phyloP scores from a whole-genome alignment of 2,113 vertebrate species.

The Sander lucioperca region DNA sequence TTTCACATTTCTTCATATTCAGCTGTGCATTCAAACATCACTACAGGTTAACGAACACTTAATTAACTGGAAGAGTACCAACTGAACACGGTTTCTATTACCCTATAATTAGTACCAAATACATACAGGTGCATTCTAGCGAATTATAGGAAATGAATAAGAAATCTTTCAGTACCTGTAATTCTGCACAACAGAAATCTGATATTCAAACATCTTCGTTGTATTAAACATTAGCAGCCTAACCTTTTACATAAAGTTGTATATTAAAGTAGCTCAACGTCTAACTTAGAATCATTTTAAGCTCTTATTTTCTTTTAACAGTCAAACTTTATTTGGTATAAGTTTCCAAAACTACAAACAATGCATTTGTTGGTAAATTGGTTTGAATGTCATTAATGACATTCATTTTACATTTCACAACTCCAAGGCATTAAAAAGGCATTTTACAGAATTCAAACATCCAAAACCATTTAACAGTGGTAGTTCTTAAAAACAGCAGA shows the following conservation, averaged over 20 bases:
- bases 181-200: neutral
- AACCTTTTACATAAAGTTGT: neutral
- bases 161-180: neutral
- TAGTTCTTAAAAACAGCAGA: slow-evolving; percentile 46
- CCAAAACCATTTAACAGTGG: slow-evolving; percentile 28
- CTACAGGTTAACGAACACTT: neutral
- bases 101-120: no score
- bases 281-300: neutral
- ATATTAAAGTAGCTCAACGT: neutral
- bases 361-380: slow-evolving; percentile 48
- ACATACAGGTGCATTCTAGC: neutral
- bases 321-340: slow-evolving; percentile 69
- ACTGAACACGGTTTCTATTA: neutral
- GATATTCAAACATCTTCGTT: neutral
- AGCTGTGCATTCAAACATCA: neutral
- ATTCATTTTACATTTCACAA: slow-evolving; percentile 47
- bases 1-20: neutral
- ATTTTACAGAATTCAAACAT: slow-evolving; percentile 38
- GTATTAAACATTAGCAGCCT: neutral
- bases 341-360: slow-evolving; percentile 61
- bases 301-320: slow-evolving; percentile 38
- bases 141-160: neutral
- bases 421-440: slow-evolving; percentile 45
- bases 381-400: slow-evolving; percentile 38
- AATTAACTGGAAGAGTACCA: neutral